Conservation (phyloP, 2,113 vertebrate species). For the Pelobates fuscus region DNA sequence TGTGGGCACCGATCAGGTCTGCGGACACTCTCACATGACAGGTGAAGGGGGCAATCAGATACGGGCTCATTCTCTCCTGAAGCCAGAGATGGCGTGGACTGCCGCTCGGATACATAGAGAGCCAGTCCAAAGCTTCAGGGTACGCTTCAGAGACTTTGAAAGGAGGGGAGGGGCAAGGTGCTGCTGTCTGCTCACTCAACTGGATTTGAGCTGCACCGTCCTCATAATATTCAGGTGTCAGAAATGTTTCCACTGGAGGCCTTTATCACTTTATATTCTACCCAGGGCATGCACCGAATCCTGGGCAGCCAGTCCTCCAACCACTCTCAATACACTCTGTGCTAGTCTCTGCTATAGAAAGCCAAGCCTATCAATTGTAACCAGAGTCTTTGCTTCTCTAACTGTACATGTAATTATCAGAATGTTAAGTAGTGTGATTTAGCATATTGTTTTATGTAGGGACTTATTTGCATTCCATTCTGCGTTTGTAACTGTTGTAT, state of each 20-base stretch:
- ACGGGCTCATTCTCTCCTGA: conserved; percentile 24
- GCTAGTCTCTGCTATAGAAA: background rate
- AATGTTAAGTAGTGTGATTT: too few species aligned
- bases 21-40: conserved; percentile 32
- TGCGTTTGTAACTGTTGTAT: too few species aligned
- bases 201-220: conserved; percentile 80
- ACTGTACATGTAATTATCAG: too few species aligned
- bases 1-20: conserved; percentile 11
- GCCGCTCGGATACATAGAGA: conserved; percentile 18
- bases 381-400: background rate
- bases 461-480: too few species aligned
- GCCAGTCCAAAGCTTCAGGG: conserved; percentile 57
- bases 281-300: background rate
- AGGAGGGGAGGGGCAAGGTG: conserved; percentile 65
- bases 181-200: conserved; percentile 79
- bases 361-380: background rate
- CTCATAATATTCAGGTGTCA: conserved; percentile 71
- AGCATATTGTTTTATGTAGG: too few species aligned
- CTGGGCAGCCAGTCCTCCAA: background rate
- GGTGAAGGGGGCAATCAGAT: conserved; percentile 32
- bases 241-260: conserved; percentile 70
- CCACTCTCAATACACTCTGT: background rate
- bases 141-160: conserved; percentile 76
- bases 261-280: conserved; percentile 29
- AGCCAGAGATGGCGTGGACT: conserved; percentile 11